These are phyloP conservation scores for Myotis lucifugus DNA, from an alignment of 2,113 vertebrate species.

Conservation along the genomic window DNA sequence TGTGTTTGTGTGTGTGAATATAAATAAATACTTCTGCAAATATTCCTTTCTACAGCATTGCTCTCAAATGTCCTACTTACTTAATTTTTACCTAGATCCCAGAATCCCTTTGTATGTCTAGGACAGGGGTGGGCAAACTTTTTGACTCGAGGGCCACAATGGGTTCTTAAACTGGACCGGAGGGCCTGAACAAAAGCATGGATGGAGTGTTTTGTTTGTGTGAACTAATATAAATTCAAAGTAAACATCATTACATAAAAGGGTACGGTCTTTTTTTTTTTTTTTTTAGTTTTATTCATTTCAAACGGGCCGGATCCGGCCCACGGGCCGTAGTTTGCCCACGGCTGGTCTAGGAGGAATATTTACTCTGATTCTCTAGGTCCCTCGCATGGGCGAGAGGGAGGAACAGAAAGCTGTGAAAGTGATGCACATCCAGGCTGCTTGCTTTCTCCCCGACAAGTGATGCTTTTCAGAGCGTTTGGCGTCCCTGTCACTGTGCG, in stretches of 20 bases:
- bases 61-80: neutral
- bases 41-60: neutral
- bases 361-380: neutral
- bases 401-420: neutral
- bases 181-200: no score
- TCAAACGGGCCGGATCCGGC: no score
- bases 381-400: neutral
- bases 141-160: no score
- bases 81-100: neutral
- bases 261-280: no score
- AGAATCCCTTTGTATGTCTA: neutral
- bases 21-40: neutral
- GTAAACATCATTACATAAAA: no score
- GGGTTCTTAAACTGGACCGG: no score
- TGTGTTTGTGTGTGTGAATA: neutral
- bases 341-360: neutral
- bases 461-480: conserved; percentile 58
- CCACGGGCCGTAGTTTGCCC: no score
- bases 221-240: no score
- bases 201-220: no score
- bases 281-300: no score
- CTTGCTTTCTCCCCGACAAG: conserved; percentile 53
- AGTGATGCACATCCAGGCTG: neutral
- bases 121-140: neutral
- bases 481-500: conserved; percentile 76